These are phyloP conservation scores for Orbicella faveolata DNA, from an alignment of 64 coral and sea anemone genomes.

Conservation along the genomic window DNA sequence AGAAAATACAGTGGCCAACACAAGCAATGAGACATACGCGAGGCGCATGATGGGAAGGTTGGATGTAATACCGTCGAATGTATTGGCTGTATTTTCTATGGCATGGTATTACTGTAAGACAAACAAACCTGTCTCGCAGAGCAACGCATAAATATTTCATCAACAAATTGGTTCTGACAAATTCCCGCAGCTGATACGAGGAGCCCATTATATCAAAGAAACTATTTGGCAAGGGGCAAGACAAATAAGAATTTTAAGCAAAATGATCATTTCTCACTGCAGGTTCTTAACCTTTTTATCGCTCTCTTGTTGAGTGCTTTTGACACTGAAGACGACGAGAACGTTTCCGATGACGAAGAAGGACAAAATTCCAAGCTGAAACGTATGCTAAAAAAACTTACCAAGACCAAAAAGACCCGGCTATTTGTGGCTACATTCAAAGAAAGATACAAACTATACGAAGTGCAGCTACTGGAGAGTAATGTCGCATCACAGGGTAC, in stretches of 20 bases:
- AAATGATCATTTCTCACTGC: not conserved
- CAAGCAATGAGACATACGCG: no score
- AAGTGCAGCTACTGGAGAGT: conserved; percentile 60
- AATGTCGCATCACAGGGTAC: conserved; percentile 11
- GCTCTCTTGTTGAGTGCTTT: conserved; percentile 91
- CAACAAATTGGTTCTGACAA: no score
- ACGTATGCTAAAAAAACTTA: conserved; percentile 5
- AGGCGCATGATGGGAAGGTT: no score
- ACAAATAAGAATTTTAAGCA: no score
- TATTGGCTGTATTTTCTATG: no score
- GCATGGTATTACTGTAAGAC: no score
- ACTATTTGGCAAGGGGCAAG: no score
- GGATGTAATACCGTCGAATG: no score
- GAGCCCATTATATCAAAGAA: no score
- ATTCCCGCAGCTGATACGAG: not conserved
- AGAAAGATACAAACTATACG: conserved; percentile 65
- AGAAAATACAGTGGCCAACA: no score
- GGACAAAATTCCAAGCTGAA: conserved; percentile 2
- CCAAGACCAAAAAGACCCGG: conserved; percentile 59
- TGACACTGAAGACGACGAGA: conserved; percentile 47
- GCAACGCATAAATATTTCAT: no score
- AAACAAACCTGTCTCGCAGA: no score
- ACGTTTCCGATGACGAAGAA: conserved; percentile 16
- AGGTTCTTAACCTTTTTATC: conserved; percentile 95
- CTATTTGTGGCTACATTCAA: conserved; percentile 65